phyloP scores from a whole-genome alignment of 2,888 invertebrate genomes.

The Pterostichus madidus region DNA sequence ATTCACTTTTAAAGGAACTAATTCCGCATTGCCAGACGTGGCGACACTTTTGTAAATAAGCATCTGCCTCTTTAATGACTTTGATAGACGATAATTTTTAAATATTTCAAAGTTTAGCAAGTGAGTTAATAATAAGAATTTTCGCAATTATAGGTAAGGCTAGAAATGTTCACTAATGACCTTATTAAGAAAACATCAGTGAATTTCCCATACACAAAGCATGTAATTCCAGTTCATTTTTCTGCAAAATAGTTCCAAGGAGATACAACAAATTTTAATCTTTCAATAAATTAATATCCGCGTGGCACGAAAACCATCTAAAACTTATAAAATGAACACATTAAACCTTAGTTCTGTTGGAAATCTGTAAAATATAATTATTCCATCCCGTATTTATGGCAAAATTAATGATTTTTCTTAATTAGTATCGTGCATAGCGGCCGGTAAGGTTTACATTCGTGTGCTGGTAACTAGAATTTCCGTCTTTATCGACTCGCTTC shows the following conservation, averaged over 20 bases:
- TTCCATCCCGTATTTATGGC: conserved; percentile 74
- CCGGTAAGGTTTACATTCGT: conserved; percentile 58
- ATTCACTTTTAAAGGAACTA: no score
- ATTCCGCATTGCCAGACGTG: no score
- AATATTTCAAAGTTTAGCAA: neutral
- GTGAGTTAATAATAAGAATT: conserved; percentile 20
- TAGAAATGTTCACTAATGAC: conserved; percentile 39
- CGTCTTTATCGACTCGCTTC: conserved; percentile 55
- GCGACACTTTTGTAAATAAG: no score
- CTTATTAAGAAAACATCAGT: conserved; percentile 59
- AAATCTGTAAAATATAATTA: conserved; percentile 73
- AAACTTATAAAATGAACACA: conserved; percentile 63
- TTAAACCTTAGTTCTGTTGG: conserved; percentile 57
- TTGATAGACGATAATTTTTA: conserved; percentile 6
- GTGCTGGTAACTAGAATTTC: conserved; percentile 44
- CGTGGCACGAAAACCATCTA: conserved; percentile 60
- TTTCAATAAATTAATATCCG: conserved; percentile 65
- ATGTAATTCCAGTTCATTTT: conserved; percentile 43
- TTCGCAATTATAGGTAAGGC: conserved; percentile 29
- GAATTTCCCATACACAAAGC: conserved; percentile 48
- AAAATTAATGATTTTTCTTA: conserved; percentile 76
- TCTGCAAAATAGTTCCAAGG: conserved; percentile 22
- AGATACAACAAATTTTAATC: conserved; percentile 63
- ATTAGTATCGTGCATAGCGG: conserved; percentile 75
- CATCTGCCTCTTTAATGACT: conserved; percentile 15